Conservation (phyloP, 2,113 vertebrate genomes). For the Seriola dumerili region DNA sequence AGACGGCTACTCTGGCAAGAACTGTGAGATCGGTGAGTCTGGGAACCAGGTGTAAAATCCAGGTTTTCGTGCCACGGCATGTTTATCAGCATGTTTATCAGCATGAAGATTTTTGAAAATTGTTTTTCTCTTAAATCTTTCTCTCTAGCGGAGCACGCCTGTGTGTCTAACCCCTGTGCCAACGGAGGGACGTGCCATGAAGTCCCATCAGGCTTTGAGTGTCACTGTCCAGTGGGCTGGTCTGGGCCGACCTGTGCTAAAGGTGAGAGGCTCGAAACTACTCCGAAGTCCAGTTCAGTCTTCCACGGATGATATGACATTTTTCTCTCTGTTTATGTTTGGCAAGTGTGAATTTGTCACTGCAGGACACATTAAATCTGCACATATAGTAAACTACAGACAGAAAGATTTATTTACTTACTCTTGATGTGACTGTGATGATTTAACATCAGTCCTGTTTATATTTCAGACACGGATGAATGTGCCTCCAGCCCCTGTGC, state of each 20-base stretch:
- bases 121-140: no score
- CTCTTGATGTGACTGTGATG: background rate
- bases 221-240: conserved; percentile 94
- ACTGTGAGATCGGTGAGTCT: conserved; percentile 92
- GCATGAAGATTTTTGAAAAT: background rate
- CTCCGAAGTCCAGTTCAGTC: no score
- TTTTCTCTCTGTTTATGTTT: no score
- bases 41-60: no score
- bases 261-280: conserved; percentile 82
- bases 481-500: conserved; percentile 92
- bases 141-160: conserved; percentile 90
- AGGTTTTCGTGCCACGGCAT: background rate
- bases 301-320: no score
- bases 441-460: background rate
- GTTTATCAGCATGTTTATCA: no score
- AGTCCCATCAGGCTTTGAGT: conserved; percentile 92
- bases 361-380: no score
- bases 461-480: conserved; percentile 91
- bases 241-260: conserved; percentile 94
- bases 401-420: no score
- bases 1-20: conserved; percentile 93
- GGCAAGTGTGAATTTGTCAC: no score
- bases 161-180: conserved; percentile 95
- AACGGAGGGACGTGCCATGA: conserved; percentile 94
- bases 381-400: no score